These are phyloP conservation scores for Alouatta palliata DNA, from an alignment of 2,113 vertebrate genomes.

Conservation along the genomic window DNA sequence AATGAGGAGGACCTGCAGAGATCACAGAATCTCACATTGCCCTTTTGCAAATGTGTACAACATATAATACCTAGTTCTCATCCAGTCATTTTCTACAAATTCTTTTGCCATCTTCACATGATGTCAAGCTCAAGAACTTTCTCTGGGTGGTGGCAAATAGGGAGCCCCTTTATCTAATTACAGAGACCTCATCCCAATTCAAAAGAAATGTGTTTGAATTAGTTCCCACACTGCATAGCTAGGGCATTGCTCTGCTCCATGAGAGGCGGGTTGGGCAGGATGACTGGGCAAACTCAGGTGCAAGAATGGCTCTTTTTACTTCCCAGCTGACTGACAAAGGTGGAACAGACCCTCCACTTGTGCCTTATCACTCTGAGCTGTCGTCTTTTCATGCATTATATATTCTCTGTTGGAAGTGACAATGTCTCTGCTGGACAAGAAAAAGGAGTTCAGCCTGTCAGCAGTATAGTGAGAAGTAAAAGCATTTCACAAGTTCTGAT, in stretches of 20 bases:
- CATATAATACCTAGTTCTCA: background rate
- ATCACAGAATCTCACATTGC: background rate
- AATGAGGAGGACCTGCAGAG: background rate
- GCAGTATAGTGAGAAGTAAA: conserved; percentile 44
- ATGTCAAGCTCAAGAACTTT: conserved; percentile 7
- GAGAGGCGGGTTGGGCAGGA: background rate
- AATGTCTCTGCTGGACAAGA: conserved; percentile 34
- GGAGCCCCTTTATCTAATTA: background rate
- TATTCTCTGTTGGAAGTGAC: conserved; percentile 11
- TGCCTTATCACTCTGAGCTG: background rate
- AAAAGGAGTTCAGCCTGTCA: conserved; percentile 38
- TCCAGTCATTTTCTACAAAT: background rate
- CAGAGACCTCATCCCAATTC: background rate
- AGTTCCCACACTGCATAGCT: background rate
- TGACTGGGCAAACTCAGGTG: background rate
- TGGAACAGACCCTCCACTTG: background rate
- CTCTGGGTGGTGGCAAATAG: background rate
- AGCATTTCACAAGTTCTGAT: background rate
- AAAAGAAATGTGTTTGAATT: background rate
- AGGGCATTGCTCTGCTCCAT: accelerated
- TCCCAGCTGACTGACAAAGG: background rate
- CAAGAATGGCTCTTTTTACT: background rate
- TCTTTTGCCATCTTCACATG: background rate
- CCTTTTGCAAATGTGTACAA: background rate
- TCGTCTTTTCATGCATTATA: background rate